phyloP scores from a whole-genome alignment of 1,140 invertebrate genomes.

The Aplysia californica region DNA sequence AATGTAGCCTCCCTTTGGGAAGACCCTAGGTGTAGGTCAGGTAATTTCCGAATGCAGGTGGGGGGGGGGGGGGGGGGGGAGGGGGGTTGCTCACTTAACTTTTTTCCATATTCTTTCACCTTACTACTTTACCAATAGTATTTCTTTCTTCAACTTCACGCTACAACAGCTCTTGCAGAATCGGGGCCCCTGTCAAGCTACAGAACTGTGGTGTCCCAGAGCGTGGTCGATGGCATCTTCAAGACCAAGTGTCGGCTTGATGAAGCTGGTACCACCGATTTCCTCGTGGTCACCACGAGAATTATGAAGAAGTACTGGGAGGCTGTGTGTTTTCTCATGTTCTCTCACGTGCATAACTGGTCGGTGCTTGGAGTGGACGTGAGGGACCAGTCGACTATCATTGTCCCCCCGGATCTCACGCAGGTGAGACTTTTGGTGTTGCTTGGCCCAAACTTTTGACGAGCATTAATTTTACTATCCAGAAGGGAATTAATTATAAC shows the following conservation, averaged over 20 bases:
- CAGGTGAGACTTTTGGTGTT: not conserved
- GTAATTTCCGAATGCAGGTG: no score
- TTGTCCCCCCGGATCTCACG: not conserved
- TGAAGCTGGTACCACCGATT: not conserved
- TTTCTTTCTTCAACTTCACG: no score
- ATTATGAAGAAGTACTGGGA: slow-evolving; percentile 27
- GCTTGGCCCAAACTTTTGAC: no score
- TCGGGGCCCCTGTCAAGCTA: not conserved
- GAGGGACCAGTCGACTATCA: not conserved
- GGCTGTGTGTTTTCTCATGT: slow-evolving; percentile 9
- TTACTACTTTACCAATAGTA: no score
- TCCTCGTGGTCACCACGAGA: not conserved
- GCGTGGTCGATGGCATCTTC: not conserved
- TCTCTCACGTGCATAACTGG: slow-evolving; percentile 11
- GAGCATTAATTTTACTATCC: no score
- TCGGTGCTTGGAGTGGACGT: slow-evolving; percentile 12
- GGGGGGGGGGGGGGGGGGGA: no score
- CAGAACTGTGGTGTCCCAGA: not conserved
- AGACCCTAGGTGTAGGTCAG: no score
- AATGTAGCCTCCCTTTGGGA: no score
- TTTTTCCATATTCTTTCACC: no score
- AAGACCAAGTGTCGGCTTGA: slow-evolving; percentile 11
- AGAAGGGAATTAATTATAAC: no score
- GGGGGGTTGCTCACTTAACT: no score
- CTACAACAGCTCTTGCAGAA: no score